Conservation (phyloP, 1,140 invertebrate genomes). For the Macrosteles quadrilineatus region DNA sequence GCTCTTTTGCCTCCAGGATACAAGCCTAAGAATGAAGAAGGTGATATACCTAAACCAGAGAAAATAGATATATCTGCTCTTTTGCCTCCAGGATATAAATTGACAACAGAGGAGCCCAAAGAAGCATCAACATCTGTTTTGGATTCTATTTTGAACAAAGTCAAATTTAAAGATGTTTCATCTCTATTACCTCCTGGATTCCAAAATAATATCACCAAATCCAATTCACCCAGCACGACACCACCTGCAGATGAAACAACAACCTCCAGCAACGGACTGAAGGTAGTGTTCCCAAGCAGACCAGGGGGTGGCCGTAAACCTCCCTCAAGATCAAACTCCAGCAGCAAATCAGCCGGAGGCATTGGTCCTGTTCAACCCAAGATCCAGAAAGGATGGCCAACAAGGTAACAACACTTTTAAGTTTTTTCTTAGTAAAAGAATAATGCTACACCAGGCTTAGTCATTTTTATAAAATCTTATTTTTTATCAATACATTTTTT, state of each 20-base stretch:
- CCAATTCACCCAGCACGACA: constrained; percentile 30
- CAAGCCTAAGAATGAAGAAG: constrained; percentile 23
- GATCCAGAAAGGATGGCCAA: constrained; percentile 80
- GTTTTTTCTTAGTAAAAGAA: too few relatives aligned
- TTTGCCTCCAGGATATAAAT: constrained; percentile 61
- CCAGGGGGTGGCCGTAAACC: constrained; percentile 66
- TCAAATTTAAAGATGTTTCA: constrained; percentile 57
- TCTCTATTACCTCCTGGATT: constrained; percentile 62
- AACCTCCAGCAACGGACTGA: constrained; percentile 53
- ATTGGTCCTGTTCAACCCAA: constrained; percentile 51
- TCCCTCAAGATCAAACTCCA: constrained; percentile 58
- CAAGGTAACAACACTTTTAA: constrained; percentile 61
- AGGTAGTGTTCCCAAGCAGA: constrained; percentile 77
- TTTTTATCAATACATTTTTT: too few relatives aligned
- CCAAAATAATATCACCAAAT: constrained; percentile 46
- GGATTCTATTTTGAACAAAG: constrained; percentile 48
- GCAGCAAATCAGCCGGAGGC: constrained; percentile 52
- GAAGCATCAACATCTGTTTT: constrained; percentile 26
- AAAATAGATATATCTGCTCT: constrained; percentile 62
- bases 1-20: constrained; percentile 54
- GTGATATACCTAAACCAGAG: constrained; percentile 50
- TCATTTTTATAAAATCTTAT: too few relatives aligned
- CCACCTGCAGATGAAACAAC: constrained; percentile 43
- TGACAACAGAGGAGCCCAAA: constrained; percentile 41
- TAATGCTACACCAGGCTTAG: too few relatives aligned